Evolutionary conservation across 2,888 invertebrate species (phyloP), one percentile per base, ranked within the genome.

Genomic region (Hylaea fasciaria): DNA sequence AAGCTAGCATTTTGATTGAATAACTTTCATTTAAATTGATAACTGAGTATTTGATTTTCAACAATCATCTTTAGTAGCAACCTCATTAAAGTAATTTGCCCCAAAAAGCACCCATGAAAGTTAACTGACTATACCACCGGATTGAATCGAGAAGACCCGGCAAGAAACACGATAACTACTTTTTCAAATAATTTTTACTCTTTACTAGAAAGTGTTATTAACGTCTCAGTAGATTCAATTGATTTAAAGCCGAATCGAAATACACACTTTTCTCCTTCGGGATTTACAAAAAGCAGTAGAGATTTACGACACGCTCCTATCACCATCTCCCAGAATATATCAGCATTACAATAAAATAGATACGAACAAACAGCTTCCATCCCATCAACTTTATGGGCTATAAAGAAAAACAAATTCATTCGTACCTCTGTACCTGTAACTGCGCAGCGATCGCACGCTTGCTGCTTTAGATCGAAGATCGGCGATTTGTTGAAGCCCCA

Each of bases 341-440:
- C 65, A 58, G 62, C 60, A 56, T 62, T 62, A 61, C 64, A 62
- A 65, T 66, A 68, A 65, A 63, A 70, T 52, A 66, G 66, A 68
- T 48, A 64, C 64, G 65, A 68, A 70, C 70, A 68, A 70, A 70
- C 68, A 70, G 66, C 70, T 66, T 66, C 68, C 68, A 62, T 62
- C 59, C 68, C 66, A 70, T 70, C 65, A 70, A 68, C 62, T 70
- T 70, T 68, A 70, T 70, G 68, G 66, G 57, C 68, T 68, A 68
- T 70, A 70, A 70, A 70, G 66, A 66, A 70, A 56, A 68, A 70
- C 68, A 65, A 70, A 70, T 70, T 68, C 70, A 68, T 68, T 70
- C 66, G 66, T 65, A 63, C 66, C 64, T 66, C 64, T 60, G 59
- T 66, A 68, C 52, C 52, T 56, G 46, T 37, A 47, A 37, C 29